These are phyloP conservation scores for Nanorana parkeri DNA, from an alignment of 2,113 vertebrate species.

Conservation along the genomic window DNA sequence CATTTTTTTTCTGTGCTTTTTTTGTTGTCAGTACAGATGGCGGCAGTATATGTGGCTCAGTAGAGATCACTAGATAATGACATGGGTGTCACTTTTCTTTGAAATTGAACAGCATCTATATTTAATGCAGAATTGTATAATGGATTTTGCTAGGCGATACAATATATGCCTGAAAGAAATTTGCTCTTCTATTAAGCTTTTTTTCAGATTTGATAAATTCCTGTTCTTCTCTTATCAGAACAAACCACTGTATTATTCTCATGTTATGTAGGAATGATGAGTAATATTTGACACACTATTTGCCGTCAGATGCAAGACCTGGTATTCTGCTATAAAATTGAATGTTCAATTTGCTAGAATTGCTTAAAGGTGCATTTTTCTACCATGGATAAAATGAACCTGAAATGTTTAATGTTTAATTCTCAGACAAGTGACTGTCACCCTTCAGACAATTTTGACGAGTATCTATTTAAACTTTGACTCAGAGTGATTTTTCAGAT, in stretches of 20 bases:
- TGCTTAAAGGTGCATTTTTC: constrained; percentile 2
- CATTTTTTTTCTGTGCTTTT: no score
- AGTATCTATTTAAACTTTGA: constrained; percentile 4
- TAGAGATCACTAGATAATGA: no score
- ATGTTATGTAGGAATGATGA: background rate
- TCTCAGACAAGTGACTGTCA: background rate
- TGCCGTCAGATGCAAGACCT: background rate
- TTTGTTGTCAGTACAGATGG: no score
- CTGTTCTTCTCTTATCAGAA: background rate
- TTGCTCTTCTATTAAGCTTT: no score
- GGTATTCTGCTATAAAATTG: constrained; percentile 3
- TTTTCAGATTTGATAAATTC: background rate
- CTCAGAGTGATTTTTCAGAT: background rate
- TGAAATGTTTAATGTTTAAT: constrained; percentile 25
- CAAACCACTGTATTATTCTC: constrained; percentile 4
- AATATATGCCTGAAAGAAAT: background rate
- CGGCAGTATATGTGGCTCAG: no score
- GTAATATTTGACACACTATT: background rate
- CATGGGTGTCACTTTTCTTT: no score
- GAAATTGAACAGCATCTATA: background rate
- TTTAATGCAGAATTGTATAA: background rate
- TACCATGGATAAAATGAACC: background rate
- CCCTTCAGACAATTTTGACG: constrained; percentile 3
- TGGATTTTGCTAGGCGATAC: background rate
- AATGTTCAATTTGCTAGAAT: constrained; percentile 15